A percentile compares a stretch with the other conserved stretches of the same genome.
Evolutionary conservation across 2,797 vertebrate species (phyloP).

Genomic region (Myotis planiceps): DNA sequence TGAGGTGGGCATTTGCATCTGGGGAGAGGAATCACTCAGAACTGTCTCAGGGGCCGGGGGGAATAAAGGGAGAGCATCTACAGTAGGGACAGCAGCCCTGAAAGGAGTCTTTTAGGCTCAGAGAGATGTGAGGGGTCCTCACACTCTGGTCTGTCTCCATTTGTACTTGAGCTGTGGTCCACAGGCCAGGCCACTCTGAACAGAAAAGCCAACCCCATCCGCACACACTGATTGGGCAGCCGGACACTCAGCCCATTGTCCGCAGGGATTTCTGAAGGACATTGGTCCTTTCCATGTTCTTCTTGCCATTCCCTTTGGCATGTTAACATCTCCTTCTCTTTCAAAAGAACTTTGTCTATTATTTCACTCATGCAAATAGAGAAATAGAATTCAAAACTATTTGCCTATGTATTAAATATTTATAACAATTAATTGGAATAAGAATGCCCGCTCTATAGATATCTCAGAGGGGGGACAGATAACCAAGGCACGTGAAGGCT

Average conservation of each 20-base stretch:
- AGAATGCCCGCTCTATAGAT: not conserved
- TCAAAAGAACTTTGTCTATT: not conserved
- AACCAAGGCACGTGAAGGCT: accelerated
- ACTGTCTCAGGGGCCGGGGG: not conserved
- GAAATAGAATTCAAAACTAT: not conserved
- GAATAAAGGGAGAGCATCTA: constrained; percentile 42
- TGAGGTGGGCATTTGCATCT: accelerated
- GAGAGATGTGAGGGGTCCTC: not conserved
- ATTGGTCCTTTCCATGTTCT: accelerated
- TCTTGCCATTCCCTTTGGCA: not conserved
- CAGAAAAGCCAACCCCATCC: not conserved
- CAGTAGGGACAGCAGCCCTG: constrained; percentile 37
- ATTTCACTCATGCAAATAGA: not conserved
- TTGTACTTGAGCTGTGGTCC: constrained; percentile 44
- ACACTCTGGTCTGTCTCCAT: not conserved
- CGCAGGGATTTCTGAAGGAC: constrained; percentile 17
- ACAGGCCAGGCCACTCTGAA: not conserved
- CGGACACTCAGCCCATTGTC: not conserved
- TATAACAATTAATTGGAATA: not conserved
- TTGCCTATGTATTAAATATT: not conserved
- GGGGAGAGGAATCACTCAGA: not conserved
- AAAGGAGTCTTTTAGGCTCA: constrained; percentile 32
- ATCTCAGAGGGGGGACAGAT: accelerated
- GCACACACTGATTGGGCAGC: not conserved
- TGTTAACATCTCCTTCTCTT: not conserved